These are phyloP conservation scores for Takifugu rubripes DNA, from an alignment of 2,797 vertebrate species.

Conservation along the genomic window DNA sequence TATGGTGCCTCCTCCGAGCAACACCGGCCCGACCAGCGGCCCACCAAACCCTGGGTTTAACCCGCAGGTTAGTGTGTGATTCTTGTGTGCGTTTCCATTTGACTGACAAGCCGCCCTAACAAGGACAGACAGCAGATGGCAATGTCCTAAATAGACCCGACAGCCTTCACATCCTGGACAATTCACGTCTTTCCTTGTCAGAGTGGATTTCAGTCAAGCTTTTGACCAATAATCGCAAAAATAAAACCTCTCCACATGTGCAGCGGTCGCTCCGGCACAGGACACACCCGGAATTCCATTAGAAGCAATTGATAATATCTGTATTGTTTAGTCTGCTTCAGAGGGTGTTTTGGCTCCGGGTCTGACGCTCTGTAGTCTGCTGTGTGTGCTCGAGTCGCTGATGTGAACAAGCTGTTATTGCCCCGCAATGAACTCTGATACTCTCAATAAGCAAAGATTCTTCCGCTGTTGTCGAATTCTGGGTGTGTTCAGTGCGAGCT, in stretches of 20 bases:
- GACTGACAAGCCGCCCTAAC: constrained; percentile 55
- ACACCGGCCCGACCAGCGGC: constrained; percentile 49
- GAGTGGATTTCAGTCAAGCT: constrained; percentile 46
- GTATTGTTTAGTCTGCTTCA: constrained; percentile 73
- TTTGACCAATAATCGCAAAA: constrained; percentile 32
- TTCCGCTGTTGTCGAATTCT: background rate
- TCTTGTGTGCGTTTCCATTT: constrained; percentile 27
- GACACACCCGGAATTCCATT: constrained; percentile 25
- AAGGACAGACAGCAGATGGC: constrained; percentile 46
- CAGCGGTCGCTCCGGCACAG: constrained; percentile 38
- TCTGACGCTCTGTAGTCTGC: constrained; percentile 9
- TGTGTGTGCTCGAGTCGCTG: constrained; percentile 10
- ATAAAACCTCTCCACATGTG: constrained; percentile 22
- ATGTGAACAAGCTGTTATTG: constrained; percentile 63
- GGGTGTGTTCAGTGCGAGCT: background rate
- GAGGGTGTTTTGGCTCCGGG: constrained; percentile 51
- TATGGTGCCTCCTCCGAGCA: constrained; percentile 41
- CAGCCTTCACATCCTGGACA: constrained; percentile 59
- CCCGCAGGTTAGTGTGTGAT: constrained; percentile 52
- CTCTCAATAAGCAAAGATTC: background rate
- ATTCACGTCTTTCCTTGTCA: constrained; percentile 55
- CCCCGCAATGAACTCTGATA: constrained; percentile 13
- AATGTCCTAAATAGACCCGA: constrained; percentile 65
- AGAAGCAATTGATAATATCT: constrained; percentile 45
- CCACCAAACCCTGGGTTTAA: constrained; percentile 46